Evolutionary conservation across 2,888 invertebrate genomes (phyloP).

Genomic region (Eilema caniola): DNA sequence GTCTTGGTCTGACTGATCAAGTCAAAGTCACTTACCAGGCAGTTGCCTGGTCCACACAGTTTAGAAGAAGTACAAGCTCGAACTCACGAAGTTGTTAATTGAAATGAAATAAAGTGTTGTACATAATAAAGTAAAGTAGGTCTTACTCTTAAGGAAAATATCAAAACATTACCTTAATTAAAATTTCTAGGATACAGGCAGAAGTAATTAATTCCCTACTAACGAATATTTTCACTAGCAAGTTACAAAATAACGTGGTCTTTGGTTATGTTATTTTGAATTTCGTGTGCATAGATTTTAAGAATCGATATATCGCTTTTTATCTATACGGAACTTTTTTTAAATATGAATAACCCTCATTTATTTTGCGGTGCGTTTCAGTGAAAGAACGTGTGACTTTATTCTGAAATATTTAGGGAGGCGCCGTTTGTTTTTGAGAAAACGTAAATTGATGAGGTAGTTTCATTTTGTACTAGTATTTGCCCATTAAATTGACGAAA

Average conservation of each 20-base stretch:
- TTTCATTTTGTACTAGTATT: not conserved
- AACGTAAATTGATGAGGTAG: not conserved
- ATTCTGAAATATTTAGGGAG: constrained; percentile 29
- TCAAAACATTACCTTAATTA: not conserved
- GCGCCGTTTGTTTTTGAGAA: constrained; percentile 2
- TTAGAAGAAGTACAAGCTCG: too few relatives aligned
- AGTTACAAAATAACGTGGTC: constrained; percentile 6
- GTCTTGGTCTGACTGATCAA: not conserved
- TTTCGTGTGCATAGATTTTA: constrained; percentile 18
- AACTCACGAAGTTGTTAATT: too few relatives aligned
- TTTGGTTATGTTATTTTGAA: not conserved
- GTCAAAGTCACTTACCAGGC: too few relatives aligned
- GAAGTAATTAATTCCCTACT: not conserved
- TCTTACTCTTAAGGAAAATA: not conserved
- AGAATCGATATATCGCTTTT: constrained; percentile 38
- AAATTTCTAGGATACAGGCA: not conserved
- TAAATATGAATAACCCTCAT: constrained; percentile 38
- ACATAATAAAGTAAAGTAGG: too few relatives aligned
- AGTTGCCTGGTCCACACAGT: too few relatives aligned
- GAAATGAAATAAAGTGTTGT: too few relatives aligned
- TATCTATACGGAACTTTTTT: constrained; percentile 31
- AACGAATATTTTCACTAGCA: constrained; percentile 4
- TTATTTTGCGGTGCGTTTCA: constrained; percentile 47
- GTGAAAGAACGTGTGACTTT: constrained; percentile 31
- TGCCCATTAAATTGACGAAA: too few relatives aligned